phyloP scores from a whole-genome alignment of 2,113 vertebrate genomes.

The Felis catus region F.catus_Fca126_mat1.0 CM031419.1:195389001-195389500 shows the following conservation, averaged over 20 bases:
- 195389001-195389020: neutral
- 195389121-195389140: constrained; percentile 41
- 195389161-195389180: constrained; percentile 55
- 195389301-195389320: constrained; percentile 76
- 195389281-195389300: constrained; percentile 70
- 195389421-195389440: constrained; percentile 76
- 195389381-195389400: constrained; percentile 70
- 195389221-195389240: constrained; percentile 61
- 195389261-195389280: constrained; percentile 66
- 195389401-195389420: constrained; percentile 70
- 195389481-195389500: constrained; percentile 62
- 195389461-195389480: constrained; percentile 66
- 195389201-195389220: constrained; percentile 54
- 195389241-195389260: constrained; percentile 50
- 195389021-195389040: constrained; percentile 17
- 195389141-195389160: constrained; percentile 35
- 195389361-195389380: constrained; percentile 75
- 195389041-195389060: neutral
- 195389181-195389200: constrained; percentile 63
- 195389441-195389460: constrained; percentile 69
- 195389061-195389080: constrained; percentile 41
- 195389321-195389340: constrained; percentile 76
- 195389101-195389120: neutral
- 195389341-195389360: constrained; percentile 76
- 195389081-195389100: constrained; percentile 41